Percentiles rank a stretch among this genome's conserved stretches.
Conservation (phyloP, 2,888 invertebrate genomes). For the Nemurella pictetii region DNA sequence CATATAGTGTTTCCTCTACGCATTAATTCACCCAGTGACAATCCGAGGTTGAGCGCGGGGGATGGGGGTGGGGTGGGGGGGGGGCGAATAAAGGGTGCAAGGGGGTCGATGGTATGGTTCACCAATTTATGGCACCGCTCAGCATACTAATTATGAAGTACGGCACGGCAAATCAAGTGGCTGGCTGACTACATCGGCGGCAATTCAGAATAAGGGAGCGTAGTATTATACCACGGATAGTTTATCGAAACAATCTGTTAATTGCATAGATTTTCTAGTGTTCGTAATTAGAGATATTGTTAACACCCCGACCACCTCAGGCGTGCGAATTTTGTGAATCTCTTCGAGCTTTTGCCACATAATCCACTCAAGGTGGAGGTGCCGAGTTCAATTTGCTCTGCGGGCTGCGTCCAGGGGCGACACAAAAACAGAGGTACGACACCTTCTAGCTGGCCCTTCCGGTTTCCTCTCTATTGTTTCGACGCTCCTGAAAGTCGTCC, state of each 20-base stretch:
- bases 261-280: background rate
- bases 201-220: too few species aligned
- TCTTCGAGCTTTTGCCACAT: background rate
- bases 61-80: conserved; percentile 10
- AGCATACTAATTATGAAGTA: conserved; percentile 40
- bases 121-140: conserved; percentile 38
- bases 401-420: background rate
- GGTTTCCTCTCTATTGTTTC: background rate
- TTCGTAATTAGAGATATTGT: background rate
- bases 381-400: background rate
- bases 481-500: background rate
- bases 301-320: background rate
- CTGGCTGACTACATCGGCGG: background rate
- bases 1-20: conserved; percentile 30
- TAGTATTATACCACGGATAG: too few species aligned
- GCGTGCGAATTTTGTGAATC: background rate
- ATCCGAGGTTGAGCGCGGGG: conserved; percentile 32
- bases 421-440: background rate
- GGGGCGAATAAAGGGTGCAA: background rate
- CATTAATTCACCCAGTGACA: conserved; percentile 38
- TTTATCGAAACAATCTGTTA: background rate
- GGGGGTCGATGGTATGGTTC: conserved; percentile 6
- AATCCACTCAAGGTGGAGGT: background rate
- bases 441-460: background rate
- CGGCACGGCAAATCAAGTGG: conserved; percentile 36